Conservation (phyloP, 35 echinoderm and acorn worm species). For the Apostichopus japonicus region DNA sequence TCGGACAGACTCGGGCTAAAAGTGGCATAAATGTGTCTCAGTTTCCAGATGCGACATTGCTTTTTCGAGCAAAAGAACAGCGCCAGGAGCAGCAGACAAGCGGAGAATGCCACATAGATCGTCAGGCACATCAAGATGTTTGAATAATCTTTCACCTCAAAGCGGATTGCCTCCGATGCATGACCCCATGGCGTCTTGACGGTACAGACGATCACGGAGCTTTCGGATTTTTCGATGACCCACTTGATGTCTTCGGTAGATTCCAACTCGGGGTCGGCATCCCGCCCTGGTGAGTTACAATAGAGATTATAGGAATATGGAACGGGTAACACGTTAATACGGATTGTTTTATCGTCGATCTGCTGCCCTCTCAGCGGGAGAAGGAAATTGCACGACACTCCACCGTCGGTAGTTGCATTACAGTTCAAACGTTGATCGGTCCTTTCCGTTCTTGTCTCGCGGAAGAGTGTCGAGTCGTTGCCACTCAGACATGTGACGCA, state of each 20-base stretch:
- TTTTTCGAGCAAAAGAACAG: not conserved
- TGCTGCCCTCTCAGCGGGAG: not conserved
- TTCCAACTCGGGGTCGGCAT: not conserved
- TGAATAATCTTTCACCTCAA: not conserved
- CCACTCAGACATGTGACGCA: not conserved
- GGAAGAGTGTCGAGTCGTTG: not conserved
- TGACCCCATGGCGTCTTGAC: not conserved
- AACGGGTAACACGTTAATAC: not conserved
- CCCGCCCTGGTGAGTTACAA: not conserved
- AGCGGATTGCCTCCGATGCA: not conserved
- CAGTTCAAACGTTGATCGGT: not conserved
- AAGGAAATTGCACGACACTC: not conserved
- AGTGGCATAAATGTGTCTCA: slow-evolving; percentile 20
- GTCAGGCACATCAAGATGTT: not conserved
- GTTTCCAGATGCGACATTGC: not conserved
- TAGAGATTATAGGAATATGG: not conserved
- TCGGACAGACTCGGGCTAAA: not conserved
- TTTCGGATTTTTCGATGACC: not conserved
- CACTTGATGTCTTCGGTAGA: not conserved
- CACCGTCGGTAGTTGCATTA: not conserved
- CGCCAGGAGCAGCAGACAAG: not conserved
- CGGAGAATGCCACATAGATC: not conserved
- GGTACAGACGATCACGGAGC: not conserved
- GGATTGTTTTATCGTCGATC: not conserved
- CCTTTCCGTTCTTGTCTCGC: not conserved